Evolutionary conservation across 2,888 invertebrate species (phyloP).

Genomic region (Scaptomyza cyrtandrae): DNA sequence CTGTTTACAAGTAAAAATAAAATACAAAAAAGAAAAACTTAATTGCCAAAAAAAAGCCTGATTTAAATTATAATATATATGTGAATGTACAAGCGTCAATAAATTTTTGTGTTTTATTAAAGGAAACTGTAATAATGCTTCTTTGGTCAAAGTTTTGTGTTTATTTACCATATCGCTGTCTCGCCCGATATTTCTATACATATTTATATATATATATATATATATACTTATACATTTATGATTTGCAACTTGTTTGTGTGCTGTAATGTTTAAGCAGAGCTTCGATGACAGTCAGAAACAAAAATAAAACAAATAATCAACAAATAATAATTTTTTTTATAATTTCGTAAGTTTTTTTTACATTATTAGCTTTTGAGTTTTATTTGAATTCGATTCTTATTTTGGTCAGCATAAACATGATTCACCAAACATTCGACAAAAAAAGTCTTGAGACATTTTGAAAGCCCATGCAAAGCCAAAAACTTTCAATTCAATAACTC

Average conservation of each 20-base stretch:
- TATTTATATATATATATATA: conserved; percentile 32
- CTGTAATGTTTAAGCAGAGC: conserved; percentile 83
- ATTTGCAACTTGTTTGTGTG: conserved; percentile 71
- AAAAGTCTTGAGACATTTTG: conserved; percentile 59
- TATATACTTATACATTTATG: conserved; percentile 32
- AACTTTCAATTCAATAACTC: conserved; percentile 51
- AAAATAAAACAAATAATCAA: conserved; percentile 60
- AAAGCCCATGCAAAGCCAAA: conserved; percentile 50
- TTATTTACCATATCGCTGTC: conserved; percentile 51
- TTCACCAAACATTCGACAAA: conserved; percentile 70
- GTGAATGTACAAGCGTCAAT: conserved; percentile 20
- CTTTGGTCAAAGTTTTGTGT: conserved; percentile 40
- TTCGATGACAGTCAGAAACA: conserved; percentile 79
- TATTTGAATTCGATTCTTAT: conserved; percentile 24
- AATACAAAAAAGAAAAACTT: conserved; percentile 5
- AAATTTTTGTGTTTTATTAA: conserved; percentile 39
- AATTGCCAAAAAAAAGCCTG: conserved; percentile 15
- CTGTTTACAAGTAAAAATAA: conserved; percentile 30
- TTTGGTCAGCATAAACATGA: conserved; percentile 59
- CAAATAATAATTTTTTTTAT: conserved; percentile 29
- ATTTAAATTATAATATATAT: conserved; percentile 19
- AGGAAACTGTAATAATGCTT: conserved; percentile 48
- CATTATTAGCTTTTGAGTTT: conserved; percentile 1
- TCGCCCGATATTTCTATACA: conserved; percentile 54
- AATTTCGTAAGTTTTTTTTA: conserved; percentile 22